These are phyloP conservation scores for Apostichopus japonicus DNA, from an alignment of 35 echinoderm and acorn worm species.

Conservation along the genomic window DNA sequence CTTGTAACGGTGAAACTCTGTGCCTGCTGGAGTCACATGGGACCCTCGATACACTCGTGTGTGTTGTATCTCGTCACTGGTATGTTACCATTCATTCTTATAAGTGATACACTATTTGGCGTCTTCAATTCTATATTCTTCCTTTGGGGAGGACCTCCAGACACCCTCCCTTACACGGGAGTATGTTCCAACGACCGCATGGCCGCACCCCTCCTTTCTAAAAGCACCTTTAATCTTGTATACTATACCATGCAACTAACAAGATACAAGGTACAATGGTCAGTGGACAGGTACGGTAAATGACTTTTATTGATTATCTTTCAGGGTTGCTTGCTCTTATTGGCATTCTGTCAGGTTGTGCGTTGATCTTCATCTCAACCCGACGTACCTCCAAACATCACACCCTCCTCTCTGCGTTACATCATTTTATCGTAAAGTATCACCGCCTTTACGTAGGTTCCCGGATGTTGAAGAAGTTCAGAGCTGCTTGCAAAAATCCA, in stretches of 20 bases:
- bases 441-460: not conserved
- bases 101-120: not conserved
- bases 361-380: not conserved
- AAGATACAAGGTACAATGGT: too few species aligned
- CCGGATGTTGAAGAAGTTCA: not conserved
- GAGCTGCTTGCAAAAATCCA: constrained; percentile 23
- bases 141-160: not conserved
- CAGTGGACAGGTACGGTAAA: too few species aligned
- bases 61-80: not conserved
- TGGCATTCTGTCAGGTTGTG: not conserved
- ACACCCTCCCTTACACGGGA: not conserved
- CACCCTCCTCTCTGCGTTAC: constrained; percentile 24
- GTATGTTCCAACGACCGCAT: too few species aligned
- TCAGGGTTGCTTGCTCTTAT: not conserved
- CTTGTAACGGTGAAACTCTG: not conserved
- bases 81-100: not conserved
- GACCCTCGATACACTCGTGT: not conserved
- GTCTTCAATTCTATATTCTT: not conserved
- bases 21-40: not conserved
- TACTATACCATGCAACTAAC: too few species aligned
- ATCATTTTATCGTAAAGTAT: constrained; percentile 5
- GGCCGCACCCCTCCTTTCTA: too few species aligned
- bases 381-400: constrained; percentile 12
- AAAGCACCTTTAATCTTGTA: too few species aligned
- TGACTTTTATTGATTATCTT: not conserved